A percentile compares a stretch with the other conserved stretches of the same genome.
Evolutionary conservation across 2,888 invertebrate genomes (phyloP).

Genomic region (Marasmarcha lunaedactyla): DNA sequence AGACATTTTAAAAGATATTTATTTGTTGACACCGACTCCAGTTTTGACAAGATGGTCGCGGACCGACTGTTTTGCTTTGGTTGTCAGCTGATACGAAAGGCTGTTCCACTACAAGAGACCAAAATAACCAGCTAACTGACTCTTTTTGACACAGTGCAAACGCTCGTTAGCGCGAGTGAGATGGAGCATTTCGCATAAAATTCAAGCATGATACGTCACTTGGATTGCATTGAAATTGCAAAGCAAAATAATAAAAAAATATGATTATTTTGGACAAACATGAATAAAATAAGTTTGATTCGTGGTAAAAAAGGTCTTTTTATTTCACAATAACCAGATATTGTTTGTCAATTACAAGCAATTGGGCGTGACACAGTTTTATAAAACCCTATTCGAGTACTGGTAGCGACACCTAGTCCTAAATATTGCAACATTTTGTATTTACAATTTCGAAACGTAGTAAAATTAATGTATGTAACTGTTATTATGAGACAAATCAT

Average conservation of each 20-base stretch:
- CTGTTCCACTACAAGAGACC: constrained; percentile 24
- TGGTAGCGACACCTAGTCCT: constrained; percentile 38
- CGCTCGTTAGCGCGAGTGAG: not conserved
- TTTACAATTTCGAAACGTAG: too few relatives aligned
- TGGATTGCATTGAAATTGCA: not conserved
- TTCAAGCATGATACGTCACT: not conserved
- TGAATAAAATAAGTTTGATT: not conserved
- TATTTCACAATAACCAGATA: constrained; percentile 56
- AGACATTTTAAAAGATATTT: constrained; percentile 64
- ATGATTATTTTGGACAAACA: not conserved
- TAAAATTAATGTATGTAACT: too few relatives aligned
- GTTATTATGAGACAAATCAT: too few relatives aligned
- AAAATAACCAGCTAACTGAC: not conserved
- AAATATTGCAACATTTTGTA: too few relatives aligned
- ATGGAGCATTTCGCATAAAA: not conserved
- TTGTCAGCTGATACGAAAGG: constrained; percentile 70
- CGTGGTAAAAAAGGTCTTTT: constrained; percentile 29
- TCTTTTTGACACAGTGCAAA: not conserved
- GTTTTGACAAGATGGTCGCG: constrained; percentile 73
- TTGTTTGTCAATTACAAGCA: constrained; percentile 33
- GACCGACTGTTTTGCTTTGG: constrained; percentile 73
- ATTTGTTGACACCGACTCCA: constrained; percentile 66
- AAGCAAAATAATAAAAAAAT: not conserved
- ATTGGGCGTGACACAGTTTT: constrained; percentile 44
- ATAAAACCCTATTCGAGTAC: constrained; percentile 19